Conservation (phyloP, 1,140 invertebrate species). For the Drosophila persimilis region DNA sequence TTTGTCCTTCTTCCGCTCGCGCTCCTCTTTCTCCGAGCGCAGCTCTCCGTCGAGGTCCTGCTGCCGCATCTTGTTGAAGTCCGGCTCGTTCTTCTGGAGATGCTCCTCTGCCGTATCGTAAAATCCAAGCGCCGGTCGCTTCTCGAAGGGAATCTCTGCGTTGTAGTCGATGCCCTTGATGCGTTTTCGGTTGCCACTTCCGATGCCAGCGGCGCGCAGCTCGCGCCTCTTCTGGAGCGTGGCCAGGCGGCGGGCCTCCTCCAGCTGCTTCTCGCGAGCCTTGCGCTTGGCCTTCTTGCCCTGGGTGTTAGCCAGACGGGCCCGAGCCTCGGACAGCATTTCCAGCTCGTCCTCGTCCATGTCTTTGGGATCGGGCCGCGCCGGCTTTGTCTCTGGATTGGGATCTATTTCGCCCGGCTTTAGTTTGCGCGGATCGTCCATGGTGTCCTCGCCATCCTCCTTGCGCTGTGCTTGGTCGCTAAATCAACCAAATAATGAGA, state of each 20-base stretch:
- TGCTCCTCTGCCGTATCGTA: constrained; percentile 96
- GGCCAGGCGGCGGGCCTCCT: constrained; percentile 97
- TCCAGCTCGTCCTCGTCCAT: constrained; percentile 99
- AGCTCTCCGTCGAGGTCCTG: constrained; percentile 97
- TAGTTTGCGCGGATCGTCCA: constrained; percentile 97
- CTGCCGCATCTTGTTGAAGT: constrained; percentile 94
- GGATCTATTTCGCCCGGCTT: constrained; percentile 99
- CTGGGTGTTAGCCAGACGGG: constrained; percentile 98
- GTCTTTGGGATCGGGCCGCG: constrained; percentile 99
- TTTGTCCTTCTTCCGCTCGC: constrained; percentile 94
- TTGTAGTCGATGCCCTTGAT: constrained; percentile 96
- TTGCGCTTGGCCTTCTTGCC: constrained; percentile 99
- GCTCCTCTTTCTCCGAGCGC: constrained; percentile 94
- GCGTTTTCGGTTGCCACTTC: constrained; percentile 76
- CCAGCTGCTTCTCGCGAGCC: constrained; percentile 98
- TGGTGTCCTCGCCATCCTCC: constrained; percentile 96
- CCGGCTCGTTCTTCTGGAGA: constrained; percentile 93
- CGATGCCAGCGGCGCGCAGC: constrained; percentile 98
- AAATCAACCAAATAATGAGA: constrained; percentile 2
- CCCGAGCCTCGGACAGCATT: constrained; percentile 99
- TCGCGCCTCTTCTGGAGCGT: constrained; percentile 98
- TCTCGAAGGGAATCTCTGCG: constrained; percentile 98
- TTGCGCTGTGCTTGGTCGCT: constrained; percentile 99
- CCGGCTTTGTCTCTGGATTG: constrained; percentile 99
- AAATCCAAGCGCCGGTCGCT: constrained; percentile 94